phyloP scores from a whole-genome alignment of 2,113 vertebrate genomes.

The Todiramphus chloris region DNA sequence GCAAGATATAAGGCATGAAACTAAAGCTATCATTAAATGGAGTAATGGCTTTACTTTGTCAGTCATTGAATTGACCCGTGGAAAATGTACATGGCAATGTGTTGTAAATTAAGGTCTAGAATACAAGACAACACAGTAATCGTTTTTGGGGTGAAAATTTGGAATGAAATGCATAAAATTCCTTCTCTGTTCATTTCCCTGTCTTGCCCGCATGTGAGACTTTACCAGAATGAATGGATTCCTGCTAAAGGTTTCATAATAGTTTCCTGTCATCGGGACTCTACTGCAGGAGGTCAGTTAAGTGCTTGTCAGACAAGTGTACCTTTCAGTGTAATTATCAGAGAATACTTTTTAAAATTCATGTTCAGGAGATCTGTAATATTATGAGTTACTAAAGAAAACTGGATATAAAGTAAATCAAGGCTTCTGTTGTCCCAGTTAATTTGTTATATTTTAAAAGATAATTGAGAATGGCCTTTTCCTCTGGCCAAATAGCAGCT shows the following conservation, averaged over 20 bases:
- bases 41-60: constrained; percentile 29
- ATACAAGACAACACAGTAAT: not conserved
- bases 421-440: not conserved
- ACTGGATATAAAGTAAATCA: not conserved
- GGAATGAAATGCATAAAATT: not conserved
- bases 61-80: constrained; percentile 25
- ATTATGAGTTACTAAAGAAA: not conserved
- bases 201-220: not conserved
- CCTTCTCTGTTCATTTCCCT: not conserved
- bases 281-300: not conserved
- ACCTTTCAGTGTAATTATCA: not conserved
- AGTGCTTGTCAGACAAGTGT: not conserved
- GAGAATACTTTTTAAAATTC: not conserved
- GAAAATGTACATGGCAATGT: not conserved
- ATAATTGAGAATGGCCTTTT: not conserved
- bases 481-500: not conserved
- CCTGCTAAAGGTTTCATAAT: not conserved
- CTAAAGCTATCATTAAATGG: constrained; percentile 16
- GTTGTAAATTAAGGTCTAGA: not conserved
- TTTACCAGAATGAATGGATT: not conserved
- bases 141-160: not conserved
- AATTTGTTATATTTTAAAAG: not conserved
- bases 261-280: not conserved
- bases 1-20: not conserved
- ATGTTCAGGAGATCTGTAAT: not conserved